Conservation (phyloP, 2,797 vertebrate species). For the Semotilus atromaculatus region DNA sequence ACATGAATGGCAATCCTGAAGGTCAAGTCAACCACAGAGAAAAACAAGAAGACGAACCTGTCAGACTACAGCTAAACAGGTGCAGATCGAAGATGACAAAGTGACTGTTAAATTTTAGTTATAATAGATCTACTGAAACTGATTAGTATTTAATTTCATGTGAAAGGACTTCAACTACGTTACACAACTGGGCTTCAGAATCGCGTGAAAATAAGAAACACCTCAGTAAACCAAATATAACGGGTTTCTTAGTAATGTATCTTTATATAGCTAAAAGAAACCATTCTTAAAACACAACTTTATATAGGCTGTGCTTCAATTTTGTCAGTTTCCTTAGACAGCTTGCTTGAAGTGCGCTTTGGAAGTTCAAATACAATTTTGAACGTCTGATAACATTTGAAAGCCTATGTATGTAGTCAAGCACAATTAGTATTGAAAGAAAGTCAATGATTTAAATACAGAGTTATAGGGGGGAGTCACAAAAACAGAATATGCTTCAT, state of each 20-base stretch:
- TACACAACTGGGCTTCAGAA: neutral
- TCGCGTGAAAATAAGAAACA: neutral
- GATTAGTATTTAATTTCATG: neutral
- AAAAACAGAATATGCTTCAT: neutral
- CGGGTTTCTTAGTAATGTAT: neutral
- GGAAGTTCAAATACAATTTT: neutral
- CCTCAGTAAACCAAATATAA: neutral
- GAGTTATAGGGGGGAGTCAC: neutral
- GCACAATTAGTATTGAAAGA: neutral
- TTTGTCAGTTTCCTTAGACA: neutral
- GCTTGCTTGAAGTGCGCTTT: neutral
- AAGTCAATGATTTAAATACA: neutral
- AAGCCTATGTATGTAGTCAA: neutral
- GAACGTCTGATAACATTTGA: neutral
- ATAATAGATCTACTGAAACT: neutral
- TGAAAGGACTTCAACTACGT: neutral
- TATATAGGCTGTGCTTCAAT: neutral
- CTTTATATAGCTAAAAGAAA: neutral
- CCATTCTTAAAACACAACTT: neutral
- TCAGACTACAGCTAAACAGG: neutral
- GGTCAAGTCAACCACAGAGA: slow-evolving; percentile 19
- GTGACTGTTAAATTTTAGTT: neutral
- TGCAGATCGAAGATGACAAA: neutral
- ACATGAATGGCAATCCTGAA: slow-evolving; percentile 22
- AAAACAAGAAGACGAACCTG: neutral